These are phyloP conservation scores for Cynoglossus semilaevis DNA, from an alignment of 2,113 vertebrate genomes.

Conservation along the genomic window DNA sequence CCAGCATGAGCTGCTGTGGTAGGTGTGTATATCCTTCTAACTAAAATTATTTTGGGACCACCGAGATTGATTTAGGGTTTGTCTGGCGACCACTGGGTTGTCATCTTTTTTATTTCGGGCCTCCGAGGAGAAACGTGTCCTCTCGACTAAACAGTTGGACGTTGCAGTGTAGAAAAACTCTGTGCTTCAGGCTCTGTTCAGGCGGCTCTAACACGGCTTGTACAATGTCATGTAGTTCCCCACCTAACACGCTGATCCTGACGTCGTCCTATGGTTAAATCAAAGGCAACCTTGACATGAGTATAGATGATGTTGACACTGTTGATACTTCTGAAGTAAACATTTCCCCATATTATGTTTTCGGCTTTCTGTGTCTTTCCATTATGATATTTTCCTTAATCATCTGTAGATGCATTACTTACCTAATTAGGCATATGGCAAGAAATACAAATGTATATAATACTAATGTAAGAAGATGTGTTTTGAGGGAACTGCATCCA, in stretches of 20 bases:
- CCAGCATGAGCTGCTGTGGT: slow-evolving; percentile 21
- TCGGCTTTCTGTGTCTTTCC: slow-evolving; percentile 26
- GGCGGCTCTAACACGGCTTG: slow-evolving; percentile 19
- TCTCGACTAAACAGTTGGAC: slow-evolving; percentile 11
- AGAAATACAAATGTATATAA: slow-evolving; percentile 59
- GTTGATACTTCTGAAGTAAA: too few relatives aligned
- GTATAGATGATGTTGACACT: background rate
- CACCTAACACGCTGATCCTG: slow-evolving; percentile 12
- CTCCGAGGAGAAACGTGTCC: background rate
- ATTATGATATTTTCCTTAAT: slow-evolving; percentile 14
- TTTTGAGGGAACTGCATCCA: slow-evolving; percentile 62
- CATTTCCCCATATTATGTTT: slow-evolving; percentile 26
- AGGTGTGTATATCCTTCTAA: slow-evolving; percentile 35
- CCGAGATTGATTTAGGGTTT: slow-evolving; percentile 31
- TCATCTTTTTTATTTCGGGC: background rate
- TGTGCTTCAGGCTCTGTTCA: too few relatives aligned
- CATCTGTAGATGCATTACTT: background rate
- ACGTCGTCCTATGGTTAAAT: slow-evolving; percentile 20
- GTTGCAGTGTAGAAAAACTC: too few relatives aligned
- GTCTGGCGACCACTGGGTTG: background rate
- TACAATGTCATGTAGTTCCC: slow-evolving; percentile 14
- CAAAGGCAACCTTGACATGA: slow-evolving; percentile 12
- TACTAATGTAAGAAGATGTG: slow-evolving; percentile 53
- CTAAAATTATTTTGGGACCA: slow-evolving; percentile 38
- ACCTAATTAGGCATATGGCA: slow-evolving; percentile 37